Percentiles rank a stretch among this genome's conserved stretches.
These are phyloP conservation scores for Xestia rhomboidea DNA, from an alignment of 2,888 invertebrate genomes.

Conservation along the genomic window DNA sequence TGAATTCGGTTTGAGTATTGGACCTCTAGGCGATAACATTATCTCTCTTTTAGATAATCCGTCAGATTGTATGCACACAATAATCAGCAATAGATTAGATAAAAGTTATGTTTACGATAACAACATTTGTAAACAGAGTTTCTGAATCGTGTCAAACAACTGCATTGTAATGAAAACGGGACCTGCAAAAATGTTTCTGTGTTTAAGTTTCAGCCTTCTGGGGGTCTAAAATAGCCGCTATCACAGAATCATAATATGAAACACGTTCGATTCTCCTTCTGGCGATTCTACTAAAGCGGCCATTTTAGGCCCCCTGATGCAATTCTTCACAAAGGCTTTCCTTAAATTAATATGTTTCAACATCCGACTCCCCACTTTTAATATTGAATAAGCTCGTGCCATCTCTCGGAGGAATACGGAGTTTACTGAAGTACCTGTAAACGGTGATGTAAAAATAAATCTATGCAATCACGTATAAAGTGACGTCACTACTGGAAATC, in stretches of 20 bases:
- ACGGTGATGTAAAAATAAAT: constrained; percentile 8
- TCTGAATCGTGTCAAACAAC: neutral
- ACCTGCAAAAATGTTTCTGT: neutral
- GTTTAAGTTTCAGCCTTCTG: neutral
- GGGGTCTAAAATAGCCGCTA: no score
- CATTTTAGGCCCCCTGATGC: no score
- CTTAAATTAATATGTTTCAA: neutral
- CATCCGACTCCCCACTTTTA: neutral
- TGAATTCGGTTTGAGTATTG: neutral
- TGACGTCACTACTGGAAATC: neutral
- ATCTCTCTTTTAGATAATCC: constrained; percentile 19
- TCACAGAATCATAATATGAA: no score
- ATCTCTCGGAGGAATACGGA: neutral
- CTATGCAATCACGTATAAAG: neutral
- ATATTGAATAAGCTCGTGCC: neutral
- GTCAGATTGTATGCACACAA: constrained; percentile 1
- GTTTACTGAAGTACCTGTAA: neutral
- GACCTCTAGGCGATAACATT: neutral
- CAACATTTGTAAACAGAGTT: constrained; percentile 3
- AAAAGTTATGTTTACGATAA: constrained; percentile 21
- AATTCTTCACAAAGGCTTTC: neutral
- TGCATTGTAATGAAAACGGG: no score
- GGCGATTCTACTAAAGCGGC: no score
- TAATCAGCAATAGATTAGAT: constrained; percentile 21
- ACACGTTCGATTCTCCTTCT: no score